These are phyloP conservation scores for Stictonetta naevosa DNA, from an alignment of 2,113 vertebrate species.

Conservation along the genomic window DNA sequence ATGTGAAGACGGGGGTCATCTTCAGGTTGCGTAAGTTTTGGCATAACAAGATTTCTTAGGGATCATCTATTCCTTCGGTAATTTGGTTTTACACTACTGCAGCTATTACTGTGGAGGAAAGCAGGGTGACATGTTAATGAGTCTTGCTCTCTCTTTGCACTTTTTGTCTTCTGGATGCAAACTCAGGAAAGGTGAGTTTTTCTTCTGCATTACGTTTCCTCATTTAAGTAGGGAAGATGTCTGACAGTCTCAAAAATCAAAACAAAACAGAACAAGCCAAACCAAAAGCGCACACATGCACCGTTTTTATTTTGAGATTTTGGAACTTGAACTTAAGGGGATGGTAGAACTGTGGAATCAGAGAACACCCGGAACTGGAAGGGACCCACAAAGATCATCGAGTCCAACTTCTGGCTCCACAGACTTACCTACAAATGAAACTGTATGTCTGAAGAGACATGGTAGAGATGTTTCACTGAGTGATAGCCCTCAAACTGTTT, in stretches of 20 bases:
- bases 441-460: not conserved
- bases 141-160: not conserved
- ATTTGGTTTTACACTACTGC: accelerated
- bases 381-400: not conserved
- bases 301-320: not conserved
- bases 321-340: not conserved
- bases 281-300: no score
- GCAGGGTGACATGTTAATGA: not conserved
- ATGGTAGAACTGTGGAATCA: not conserved
- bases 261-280: not conserved
- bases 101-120: not conserved
- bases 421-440: not conserved
- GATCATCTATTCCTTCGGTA: no score
- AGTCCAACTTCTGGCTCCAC: not conserved
- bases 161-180: not conserved
- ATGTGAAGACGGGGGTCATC: not conserved
- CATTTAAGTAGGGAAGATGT: no score
- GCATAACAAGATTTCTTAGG: not conserved
- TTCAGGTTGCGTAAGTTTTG: accelerated
- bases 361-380: not conserved
- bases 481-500: not conserved
- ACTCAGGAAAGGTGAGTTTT: not conserved
- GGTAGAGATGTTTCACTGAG: accelerated
- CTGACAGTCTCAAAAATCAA: not conserved
- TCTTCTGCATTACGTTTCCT: not conserved